Evolutionary conservation across 2,113 vertebrate species (phyloP).

Genomic region (Sebastes schlegelii): DNA sequence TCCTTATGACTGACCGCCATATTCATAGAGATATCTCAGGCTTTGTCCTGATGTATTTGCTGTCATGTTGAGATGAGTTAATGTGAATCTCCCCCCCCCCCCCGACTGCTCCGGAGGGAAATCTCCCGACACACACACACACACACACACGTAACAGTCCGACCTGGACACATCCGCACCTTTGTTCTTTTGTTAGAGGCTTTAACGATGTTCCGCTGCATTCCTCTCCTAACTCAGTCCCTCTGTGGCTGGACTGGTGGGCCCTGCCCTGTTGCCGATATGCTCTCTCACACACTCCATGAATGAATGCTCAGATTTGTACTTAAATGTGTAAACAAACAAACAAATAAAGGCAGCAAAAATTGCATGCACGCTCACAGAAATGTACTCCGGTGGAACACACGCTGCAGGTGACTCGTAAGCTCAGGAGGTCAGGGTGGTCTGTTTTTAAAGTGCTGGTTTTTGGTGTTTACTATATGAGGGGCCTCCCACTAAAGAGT

Average conservation of each 20-base stretch:
- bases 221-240: constrained; percentile 84
- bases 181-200: constrained; percentile 85
- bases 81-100: constrained; percentile 39
- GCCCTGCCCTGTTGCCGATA: constrained; percentile 46
- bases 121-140: constrained; percentile 44
- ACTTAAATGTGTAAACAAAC: not conserved
- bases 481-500: constrained; percentile 61
- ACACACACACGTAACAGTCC: constrained; percentile 38
- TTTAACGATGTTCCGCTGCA: constrained; percentile 88
- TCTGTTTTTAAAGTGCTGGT: constrained; percentile 67
- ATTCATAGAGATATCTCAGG: constrained; percentile 45
- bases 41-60: constrained; percentile 19
- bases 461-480: constrained; percentile 71
- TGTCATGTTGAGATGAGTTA: constrained; percentile 75
- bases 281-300: constrained; percentile 26
- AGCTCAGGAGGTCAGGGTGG: constrained; percentile 62
- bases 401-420: constrained; percentile 50
- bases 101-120: constrained; percentile 46
- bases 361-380: not conserved
- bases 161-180: constrained; percentile 78
- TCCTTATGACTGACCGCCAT: not conserved
- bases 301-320: not conserved
- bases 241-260: constrained; percentile 80
- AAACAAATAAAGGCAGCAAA: not conserved
- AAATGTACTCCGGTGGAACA: not conserved